Evolutionary conservation across 2,888 invertebrate genomes (phyloP).

Genomic region (Marasmarcha lunaedactyla): DNA sequence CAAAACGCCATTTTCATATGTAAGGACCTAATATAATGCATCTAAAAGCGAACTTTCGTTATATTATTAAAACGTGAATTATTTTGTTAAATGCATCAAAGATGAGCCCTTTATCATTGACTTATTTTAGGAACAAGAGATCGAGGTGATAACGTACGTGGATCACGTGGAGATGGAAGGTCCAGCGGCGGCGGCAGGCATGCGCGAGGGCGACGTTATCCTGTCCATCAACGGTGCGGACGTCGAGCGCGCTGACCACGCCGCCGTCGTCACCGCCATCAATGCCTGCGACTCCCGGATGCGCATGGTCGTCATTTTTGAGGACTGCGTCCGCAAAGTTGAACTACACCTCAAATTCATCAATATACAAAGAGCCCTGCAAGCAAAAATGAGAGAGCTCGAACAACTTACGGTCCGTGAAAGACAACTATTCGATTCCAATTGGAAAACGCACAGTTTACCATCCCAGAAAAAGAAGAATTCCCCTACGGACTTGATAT

Average conservation of each 20-base stretch:
- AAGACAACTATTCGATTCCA: slow-evolving; percentile 84
- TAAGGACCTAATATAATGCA: too few species aligned
- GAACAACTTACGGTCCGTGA: slow-evolving; percentile 86
- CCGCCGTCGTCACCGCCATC: slow-evolving; percentile 91
- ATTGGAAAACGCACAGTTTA: slow-evolving; percentile 91
- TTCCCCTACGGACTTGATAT: slow-evolving; percentile 58
- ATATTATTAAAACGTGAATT: too few species aligned
- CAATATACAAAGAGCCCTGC: slow-evolving; percentile 85
- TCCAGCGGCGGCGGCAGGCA: slow-evolving; percentile 91
- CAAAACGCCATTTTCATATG: too few species aligned
- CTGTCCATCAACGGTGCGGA: slow-evolving; percentile 95
- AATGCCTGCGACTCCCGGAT: slow-evolving; percentile 90
- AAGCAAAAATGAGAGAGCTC: slow-evolving; percentile 86
- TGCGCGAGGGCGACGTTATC: slow-evolving; percentile 97
- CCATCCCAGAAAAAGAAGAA: slow-evolving; percentile 86
- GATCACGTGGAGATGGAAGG: slow-evolving; percentile 95
- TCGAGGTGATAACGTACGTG: slow-evolving; percentile 97
- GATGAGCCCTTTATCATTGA: too few species aligned
- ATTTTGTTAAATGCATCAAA: too few species aligned
- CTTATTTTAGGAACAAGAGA: slow-evolving; percentile 80
- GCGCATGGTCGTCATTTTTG: slow-evolving; percentile 96
- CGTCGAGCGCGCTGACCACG: slow-evolving; percentile 95
- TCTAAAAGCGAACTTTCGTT: too few species aligned
- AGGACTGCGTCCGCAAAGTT: slow-evolving; percentile 94
- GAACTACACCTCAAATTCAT: slow-evolving; percentile 94